Conservation (phyloP, 2,888 invertebrate species). For the Platerodrilus igneus region DNA sequence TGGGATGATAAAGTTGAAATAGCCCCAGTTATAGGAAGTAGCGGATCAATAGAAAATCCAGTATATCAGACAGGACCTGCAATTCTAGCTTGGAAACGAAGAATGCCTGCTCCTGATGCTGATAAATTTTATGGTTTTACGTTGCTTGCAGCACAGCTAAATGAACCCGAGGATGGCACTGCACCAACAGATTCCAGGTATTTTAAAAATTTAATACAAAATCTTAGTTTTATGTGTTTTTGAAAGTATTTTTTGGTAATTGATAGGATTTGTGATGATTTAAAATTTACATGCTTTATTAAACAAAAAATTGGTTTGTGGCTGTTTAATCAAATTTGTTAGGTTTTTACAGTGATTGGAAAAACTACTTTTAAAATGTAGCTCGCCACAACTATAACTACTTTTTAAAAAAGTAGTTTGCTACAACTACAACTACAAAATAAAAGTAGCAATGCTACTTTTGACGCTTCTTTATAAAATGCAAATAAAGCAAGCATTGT, state of each 20-base stretch:
- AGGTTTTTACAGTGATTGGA: too few species aligned
- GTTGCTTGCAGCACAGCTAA: slow-evolving; percentile 89
- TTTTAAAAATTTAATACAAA: background rate
- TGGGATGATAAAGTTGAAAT: slow-evolving; percentile 97
- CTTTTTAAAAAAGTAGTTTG: too few species aligned
- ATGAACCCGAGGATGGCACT: slow-evolving; percentile 87
- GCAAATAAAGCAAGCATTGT: too few species aligned
- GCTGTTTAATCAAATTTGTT: too few species aligned
- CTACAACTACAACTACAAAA: too few species aligned
- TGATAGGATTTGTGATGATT: too few species aligned
- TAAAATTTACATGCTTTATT: too few species aligned
- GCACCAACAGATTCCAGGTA: slow-evolving; percentile 90
- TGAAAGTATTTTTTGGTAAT: background rate
- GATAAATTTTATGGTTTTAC: slow-evolving; percentile 92
- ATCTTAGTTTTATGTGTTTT: background rate
- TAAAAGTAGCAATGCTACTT: too few species aligned
- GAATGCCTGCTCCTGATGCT: slow-evolving; percentile 63
- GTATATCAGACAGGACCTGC: slow-evolving; percentile 91
- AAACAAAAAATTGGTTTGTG: too few species aligned
- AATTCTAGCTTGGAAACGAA: slow-evolving; percentile 80
- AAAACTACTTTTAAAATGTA: too few species aligned
- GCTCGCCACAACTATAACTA: too few species aligned
- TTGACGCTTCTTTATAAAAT: too few species aligned
- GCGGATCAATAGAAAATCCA: slow-evolving; percentile 68
- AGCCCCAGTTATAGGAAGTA: slow-evolving; percentile 73